Base-by-base conservation (phyloP, 2,797 vertebrate species). In the Hypotaenidia okinawae region DNA sequence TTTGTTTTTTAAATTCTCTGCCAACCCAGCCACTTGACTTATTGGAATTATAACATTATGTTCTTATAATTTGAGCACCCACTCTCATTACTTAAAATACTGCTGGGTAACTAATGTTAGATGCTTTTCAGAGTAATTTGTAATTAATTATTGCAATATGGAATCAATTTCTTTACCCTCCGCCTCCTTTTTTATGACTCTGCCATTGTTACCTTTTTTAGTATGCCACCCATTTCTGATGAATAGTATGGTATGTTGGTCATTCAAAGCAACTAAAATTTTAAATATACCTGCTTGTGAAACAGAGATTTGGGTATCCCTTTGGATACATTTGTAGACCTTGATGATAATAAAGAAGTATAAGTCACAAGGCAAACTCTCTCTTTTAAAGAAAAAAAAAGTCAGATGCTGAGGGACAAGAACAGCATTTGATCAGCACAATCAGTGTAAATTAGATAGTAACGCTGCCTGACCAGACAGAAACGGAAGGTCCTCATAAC, bases 211-310 rank as follows among this genome's bases (percentile, higher is more conserved):
- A 22, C 6, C 3, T 83, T 87, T 92, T 77, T 84, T 77, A 59
- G 6, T 6, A 54, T 22, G 13, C 18, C 14, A 45, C 0, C 0
- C 5, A 28, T 43, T 87, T 54, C 49, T n/a, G 62, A 67, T 18
- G 5, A 39, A 25, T 27, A 32, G 43, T 68, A 39, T 35, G n/a
- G 59, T 6, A 0, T 33, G 4, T 15, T 86, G 7, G 3, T 45
- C 23, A 45, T 5, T 47, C 4, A 28, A 58, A 79, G 3, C 2
- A 84, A 41, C 6, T 24, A 63, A 39, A 77, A 67, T 15, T 16
- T 79, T 10, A 10, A 76, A 70, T 49, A 33, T 7, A 10, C 0
- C 4, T n/a, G 5, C 7, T 59, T 91, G 64, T 62, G 23, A 73
- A 84, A 72, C 30, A 55, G 27, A 51, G 7, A 69, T 58, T 63